These are phyloP conservation scores for Drusus annulatus DNA, from an alignment of 1,140 invertebrate species.

Conservation along the genomic window DNA sequence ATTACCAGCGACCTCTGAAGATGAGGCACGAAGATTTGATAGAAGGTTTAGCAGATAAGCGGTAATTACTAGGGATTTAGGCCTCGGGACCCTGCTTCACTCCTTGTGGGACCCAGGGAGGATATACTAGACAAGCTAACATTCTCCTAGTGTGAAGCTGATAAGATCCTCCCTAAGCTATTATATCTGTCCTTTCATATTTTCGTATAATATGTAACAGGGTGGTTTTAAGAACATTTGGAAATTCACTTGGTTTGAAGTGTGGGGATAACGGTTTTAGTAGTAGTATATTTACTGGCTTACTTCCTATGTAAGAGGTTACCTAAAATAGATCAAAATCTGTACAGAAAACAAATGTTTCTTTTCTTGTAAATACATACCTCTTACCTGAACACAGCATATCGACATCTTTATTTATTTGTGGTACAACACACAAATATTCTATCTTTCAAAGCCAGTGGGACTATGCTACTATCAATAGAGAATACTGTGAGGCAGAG, in stretches of 20 bases:
- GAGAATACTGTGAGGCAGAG: no score
- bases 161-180: conserved; percentile 19
- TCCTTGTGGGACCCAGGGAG: neutral
- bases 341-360: no score
- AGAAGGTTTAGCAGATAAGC: conserved; percentile 33
- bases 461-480: no score
- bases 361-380: no score
- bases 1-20: conserved; percentile 16
- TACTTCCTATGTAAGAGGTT: no score
- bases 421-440: no score
- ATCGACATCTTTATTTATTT: no score
- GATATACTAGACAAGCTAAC: neutral
- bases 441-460: no score
- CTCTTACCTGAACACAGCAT: no score
- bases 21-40: conserved; percentile 25
- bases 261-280: neutral
- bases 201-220: conserved; percentile 2
- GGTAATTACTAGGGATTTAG: conserved; percentile 36
- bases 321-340: no score
- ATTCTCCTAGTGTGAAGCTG: neutral
- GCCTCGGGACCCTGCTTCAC: neutral
- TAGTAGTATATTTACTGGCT: no score
- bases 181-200: neutral
- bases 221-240: no score
- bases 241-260: neutral